phyloP scores from a whole-genome alignment of 2,888 invertebrate species.

The Drosophila nigritarsus region DNA sequence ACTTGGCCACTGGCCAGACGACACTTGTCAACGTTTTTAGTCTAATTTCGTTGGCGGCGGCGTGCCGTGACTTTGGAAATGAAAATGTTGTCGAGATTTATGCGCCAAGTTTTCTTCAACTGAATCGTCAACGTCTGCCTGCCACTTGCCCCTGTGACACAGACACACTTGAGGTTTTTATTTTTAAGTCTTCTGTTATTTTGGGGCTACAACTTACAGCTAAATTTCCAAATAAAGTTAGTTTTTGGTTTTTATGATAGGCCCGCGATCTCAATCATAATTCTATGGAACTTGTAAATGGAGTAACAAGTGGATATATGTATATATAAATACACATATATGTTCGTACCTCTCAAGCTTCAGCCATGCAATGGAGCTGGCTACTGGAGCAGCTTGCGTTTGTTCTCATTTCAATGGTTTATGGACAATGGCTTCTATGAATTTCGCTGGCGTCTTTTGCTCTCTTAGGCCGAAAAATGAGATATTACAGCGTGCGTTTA shows the following conservation, averaged over 20 bases:
- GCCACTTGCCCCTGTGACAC: conserved; percentile 68
- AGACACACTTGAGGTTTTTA: conserved; percentile 37
- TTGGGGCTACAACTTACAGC: conserved; percentile 63
- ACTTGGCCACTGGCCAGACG: conserved; percentile 52
- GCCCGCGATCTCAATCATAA: conserved; percentile 79
- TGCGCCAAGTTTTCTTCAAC: conserved; percentile 58
- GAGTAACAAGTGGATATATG: conserved; percentile 78
- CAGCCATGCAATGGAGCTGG: conserved; percentile 19
- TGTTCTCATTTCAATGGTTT: conserved; percentile 67
- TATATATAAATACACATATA: conserved; percentile 1
- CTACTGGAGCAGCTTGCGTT: conserved; percentile 47
- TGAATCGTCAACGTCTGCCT: conserved; percentile 52
- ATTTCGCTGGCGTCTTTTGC: conserved; percentile 42
- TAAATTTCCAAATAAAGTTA: conserved; percentile 71
- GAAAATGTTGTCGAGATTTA: conserved; percentile 67
- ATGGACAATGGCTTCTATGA: conserved; percentile 69
- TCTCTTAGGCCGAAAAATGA: conserved; percentile 70
- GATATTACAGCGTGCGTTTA: conserved; percentile 75
- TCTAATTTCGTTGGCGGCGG: conserved; percentile 58
- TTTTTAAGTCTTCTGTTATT: conserved; percentile 2
- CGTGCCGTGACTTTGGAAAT: conserved; percentile 47
- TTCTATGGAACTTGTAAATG: conserved; percentile 79
- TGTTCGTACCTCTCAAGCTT: conserved; percentile 16
- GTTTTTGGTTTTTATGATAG: conserved; percentile 64
- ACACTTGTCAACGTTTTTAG: conserved; percentile 69